Percentiles rank a stretch among this genome's conserved stretches.
phyloP scores from a whole-genome alignment of 2,797 vertebrate species.

The Alcedo atthis region DNA sequence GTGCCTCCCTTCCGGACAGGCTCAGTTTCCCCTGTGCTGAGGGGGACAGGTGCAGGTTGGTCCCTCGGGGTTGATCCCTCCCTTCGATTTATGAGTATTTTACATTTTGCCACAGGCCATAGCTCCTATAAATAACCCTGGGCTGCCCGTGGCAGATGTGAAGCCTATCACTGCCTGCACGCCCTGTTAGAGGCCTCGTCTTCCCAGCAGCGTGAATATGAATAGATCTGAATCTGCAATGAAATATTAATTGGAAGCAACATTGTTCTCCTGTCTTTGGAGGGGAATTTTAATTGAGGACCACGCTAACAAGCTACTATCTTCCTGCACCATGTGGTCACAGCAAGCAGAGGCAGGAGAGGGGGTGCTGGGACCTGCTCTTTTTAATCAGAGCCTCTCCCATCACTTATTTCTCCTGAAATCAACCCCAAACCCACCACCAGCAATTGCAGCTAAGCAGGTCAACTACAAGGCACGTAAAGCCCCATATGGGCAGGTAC shows the following conservation, averaged over 20 bases:
- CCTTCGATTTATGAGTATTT: not conserved
- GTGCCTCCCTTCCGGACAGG: not conserved
- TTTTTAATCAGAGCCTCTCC: not conserved
- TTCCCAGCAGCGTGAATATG: not conserved
- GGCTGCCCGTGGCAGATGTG: conserved; percentile 32
- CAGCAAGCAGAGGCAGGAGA: not conserved
- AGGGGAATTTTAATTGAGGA: conserved; percentile 40
- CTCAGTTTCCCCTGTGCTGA: not conserved
- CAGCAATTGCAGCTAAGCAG: not conserved
- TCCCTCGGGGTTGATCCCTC: not conserved
- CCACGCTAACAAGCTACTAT: not conserved
- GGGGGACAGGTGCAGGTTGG: not conserved
- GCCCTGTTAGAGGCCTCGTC: not conserved
- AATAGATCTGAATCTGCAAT: not conserved
- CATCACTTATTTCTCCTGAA: not conserved
- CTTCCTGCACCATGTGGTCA: not conserved
- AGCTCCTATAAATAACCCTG: conserved; percentile 37
- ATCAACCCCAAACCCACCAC: not conserved
- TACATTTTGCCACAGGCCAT: not conserved
- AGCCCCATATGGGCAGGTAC: not conserved
- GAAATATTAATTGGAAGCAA: conserved; percentile 36
- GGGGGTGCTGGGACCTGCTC: not conserved
- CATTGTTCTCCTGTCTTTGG: not conserved
- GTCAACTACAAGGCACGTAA: not conserved
- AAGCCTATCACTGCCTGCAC: not conserved